A percentile compares a stretch with the other conserved stretches of the same genome.
phyloP scores from a whole-genome alignment of 1,140 invertebrate genomes.

The Adoxophyes honmai region DNA sequence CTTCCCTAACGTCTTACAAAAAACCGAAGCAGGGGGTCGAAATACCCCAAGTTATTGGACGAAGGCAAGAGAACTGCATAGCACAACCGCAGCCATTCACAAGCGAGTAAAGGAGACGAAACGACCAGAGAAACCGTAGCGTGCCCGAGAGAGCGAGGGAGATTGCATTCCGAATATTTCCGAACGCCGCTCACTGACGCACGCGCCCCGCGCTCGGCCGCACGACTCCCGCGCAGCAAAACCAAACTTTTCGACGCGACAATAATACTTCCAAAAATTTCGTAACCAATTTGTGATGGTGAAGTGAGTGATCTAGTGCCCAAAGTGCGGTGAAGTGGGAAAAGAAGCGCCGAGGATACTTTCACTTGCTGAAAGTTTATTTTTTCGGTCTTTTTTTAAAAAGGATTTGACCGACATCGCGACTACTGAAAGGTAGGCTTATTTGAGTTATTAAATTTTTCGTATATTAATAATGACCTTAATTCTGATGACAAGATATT shows the following conservation, averaged over 20 bases:
- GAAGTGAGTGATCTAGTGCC: slow-evolving; percentile 47
- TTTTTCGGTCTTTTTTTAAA: slow-evolving; percentile 66
- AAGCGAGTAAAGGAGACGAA: slow-evolving; percentile 53
- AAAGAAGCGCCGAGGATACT: slow-evolving; percentile 64
- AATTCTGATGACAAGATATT: background rate
- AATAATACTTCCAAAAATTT: slow-evolving; percentile 23
- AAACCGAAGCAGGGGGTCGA: slow-evolving; percentile 15
- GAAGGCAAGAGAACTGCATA: slow-evolving; percentile 54
- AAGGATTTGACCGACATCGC: slow-evolving; percentile 40
- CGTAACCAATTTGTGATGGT: slow-evolving; percentile 29
- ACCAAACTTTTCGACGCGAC: slow-evolving; percentile 19
- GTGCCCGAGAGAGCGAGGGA: slow-evolving; percentile 55
- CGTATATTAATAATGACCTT: background rate
- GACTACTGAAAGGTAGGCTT: slow-evolving; percentile 43
- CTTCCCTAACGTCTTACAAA: no score
- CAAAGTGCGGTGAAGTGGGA: slow-evolving; percentile 43
- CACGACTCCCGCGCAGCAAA: slow-evolving; percentile 18
- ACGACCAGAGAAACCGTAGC: slow-evolving; percentile 40
- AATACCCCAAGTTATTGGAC: slow-evolving; percentile 42
- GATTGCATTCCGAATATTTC: slow-evolving; percentile 66
- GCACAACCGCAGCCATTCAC: slow-evolving; percentile 57
- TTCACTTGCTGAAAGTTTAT: slow-evolving; percentile 75
- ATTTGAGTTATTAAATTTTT: background rate
- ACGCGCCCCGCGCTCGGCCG: slow-evolving; percentile 34
- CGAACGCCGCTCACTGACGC: slow-evolving; percentile 36